Evolutionary conservation across 1,140 invertebrate genomes (phyloP), one percentile per base, ranked within the genome.

Genomic region (Aphaenogaster floridana): DNA sequence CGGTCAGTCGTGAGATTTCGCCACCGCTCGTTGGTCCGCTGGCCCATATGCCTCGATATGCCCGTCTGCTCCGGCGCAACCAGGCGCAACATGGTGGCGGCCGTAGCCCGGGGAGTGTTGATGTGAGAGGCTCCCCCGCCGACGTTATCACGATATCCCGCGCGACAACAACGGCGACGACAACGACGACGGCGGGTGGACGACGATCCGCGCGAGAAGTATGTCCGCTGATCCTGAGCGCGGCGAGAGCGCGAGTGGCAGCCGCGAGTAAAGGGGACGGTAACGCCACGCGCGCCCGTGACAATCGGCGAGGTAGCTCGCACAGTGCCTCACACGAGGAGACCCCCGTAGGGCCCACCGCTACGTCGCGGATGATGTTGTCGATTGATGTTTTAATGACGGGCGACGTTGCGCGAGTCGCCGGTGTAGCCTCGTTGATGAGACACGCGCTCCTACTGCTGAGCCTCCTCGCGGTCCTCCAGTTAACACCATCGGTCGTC

Each of bases 321-420:
- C 66, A 8, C 21, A 69, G 66, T 48, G 42, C 64, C 9, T 3
- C 34, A 34, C 28, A 8, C 42, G 45, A n/a, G 28, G 28, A 48
- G 7, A 39, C 7, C 21, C 28, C 42, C 48, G 48, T 54, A 8
- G 9, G 15, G 15, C 28, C 59, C 39, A 0, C 2, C 36, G 74
- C 52, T 80, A 54, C 68, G 63, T 81, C 61, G 57, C 89, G 88
- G 52, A 89, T 90, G 89, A 93, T 90, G 86, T 91, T 93, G 90
- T 92, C 92, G 88, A 91, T 93, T 86, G 90, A 94, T 89, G 92
- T 93, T 94, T 90, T 89, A 90, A 91, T 88, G 84, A 69, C 90
- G 74, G 88, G 79, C 52, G 86, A 91, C 45, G 76, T 86, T 34
- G 90, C 89, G 17, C 91, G 77, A 64, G 91, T 81, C 71, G 63